phyloP scores from a whole-genome alignment of 2,888 invertebrate species.

The Drosophila nigritarsus region DNA sequence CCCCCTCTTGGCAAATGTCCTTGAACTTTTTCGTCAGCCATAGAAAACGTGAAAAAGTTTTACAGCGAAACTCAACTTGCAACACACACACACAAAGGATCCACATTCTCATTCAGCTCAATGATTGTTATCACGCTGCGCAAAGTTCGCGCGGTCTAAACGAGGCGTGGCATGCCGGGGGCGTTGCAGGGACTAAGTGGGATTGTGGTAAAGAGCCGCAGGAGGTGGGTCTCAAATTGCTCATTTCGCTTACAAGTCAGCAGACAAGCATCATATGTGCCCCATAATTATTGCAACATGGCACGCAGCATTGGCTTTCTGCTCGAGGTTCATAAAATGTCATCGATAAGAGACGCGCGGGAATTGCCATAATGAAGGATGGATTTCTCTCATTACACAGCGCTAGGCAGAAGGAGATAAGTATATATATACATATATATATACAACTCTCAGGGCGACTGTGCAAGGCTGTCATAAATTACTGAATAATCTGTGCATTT shows the following conservation, averaged over 20 bases:
- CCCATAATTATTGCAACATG: conserved; percentile 73
- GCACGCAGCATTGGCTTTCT: conserved; percentile 47
- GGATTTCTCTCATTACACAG: conserved; percentile 12
- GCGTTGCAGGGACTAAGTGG: neutral
- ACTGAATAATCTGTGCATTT: conserved; percentile 37
- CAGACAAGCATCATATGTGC: conserved; percentile 59
- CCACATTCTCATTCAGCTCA: conserved; percentile 10
- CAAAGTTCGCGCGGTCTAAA: conserved; percentile 50
- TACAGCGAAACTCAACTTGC: neutral
- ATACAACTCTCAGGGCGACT: neutral
- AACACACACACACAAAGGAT: conserved; percentile 7
- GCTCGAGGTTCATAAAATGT: conserved; percentile 37
- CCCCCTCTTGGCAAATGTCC: conserved; percentile 44
- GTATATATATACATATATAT: conserved; percentile 2
- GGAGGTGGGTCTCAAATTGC: conserved; percentile 44
- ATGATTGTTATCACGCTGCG: conserved; percentile 75
- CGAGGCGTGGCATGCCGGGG: neutral
- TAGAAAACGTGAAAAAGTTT: conserved; percentile 45
- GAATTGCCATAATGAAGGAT: conserved; percentile 45
- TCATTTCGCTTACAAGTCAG: conserved; percentile 53
- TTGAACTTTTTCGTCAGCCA: conserved; percentile 70
- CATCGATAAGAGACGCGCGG: conserved; percentile 52
- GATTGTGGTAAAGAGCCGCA: conserved; percentile 6
- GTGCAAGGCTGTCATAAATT: conserved; percentile 33
- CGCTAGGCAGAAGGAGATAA: neutral